Conservation (phyloP, 30 jellyfish, hydroid and myxozoan genomes). For the Pelagia noctiluca region DNA sequence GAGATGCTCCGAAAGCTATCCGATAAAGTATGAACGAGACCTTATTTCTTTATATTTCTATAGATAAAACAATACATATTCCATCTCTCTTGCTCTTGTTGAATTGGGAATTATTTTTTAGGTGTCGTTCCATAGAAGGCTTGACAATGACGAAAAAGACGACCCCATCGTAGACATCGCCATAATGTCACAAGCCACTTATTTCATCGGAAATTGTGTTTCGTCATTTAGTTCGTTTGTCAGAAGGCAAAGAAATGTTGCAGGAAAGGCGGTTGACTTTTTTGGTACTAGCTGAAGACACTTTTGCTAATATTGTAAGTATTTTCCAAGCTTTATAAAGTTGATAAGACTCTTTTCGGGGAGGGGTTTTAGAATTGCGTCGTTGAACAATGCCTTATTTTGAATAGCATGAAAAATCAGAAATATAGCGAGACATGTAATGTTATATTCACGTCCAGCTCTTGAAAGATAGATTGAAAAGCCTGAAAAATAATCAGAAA, state of each 20-base stretch:
- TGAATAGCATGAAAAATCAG: neutral
- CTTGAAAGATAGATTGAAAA: no score
- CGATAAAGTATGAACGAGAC: no score
- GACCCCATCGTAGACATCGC: slow-evolving; percentile 96
- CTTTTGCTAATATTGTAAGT: neutral
- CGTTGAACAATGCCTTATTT: no score
- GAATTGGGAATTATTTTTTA: neutral
- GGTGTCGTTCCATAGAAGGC: slow-evolving; percentile 73
- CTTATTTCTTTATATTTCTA: no score
- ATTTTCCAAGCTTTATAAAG: neutral
- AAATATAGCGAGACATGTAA: neutral
- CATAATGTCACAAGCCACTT: slow-evolving; percentile 80
- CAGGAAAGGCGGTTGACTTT: slow-evolving; percentile 60
- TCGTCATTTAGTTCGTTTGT: slow-evolving; percentile 94
- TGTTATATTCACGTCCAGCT: neutral
- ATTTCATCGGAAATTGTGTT: slow-evolving; percentile 94
- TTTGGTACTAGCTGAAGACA: slow-evolving; percentile 56
- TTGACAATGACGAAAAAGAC: slow-evolving; percentile 62
- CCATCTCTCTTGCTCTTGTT: no score
- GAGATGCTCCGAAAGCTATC: no score
- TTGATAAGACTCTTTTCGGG: no score
- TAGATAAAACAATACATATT: no score
- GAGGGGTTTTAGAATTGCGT: no score
- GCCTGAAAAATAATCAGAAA: no score
- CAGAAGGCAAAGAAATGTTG: slow-evolving; percentile 84